Percentiles rank a stretch among this genome's conserved stretches.
These are phyloP conservation scores for Hesperia comma DNA, from an alignment of 2,888 invertebrate species.

Conservation along the genomic window DNA sequence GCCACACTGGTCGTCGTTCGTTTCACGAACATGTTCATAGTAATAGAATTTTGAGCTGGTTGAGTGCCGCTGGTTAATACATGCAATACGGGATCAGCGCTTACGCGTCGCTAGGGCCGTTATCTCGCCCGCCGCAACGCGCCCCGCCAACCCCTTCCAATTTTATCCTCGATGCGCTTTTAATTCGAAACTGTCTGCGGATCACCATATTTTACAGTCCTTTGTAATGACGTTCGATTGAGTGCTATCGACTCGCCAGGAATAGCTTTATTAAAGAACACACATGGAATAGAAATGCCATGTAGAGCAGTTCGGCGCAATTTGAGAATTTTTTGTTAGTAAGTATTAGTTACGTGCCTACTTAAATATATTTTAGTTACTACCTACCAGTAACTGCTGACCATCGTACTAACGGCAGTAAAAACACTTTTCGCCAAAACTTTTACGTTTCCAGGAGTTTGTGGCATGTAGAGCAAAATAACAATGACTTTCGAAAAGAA, in stretches of 20 bases:
- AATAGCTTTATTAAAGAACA: constrained; percentile 14
- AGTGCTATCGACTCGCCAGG: constrained; percentile 56
- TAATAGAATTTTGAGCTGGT: background rate
- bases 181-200: constrained; percentile 72
- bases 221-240: constrained; percentile 67
- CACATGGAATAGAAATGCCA: constrained; percentile 8
- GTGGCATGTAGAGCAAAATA: too few species aligned
- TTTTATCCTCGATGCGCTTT: constrained; percentile 64
- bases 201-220: constrained; percentile 76
- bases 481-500: too few species aligned
- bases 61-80: constrained; percentile 53
- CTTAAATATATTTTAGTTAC: too few species aligned
- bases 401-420: too few species aligned
- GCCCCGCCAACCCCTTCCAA: constrained; percentile 65
- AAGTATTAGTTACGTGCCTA: too few species aligned
- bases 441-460: too few species aligned
- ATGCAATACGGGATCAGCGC: constrained; percentile 61
- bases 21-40: too few species aligned
- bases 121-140: constrained; percentile 71
- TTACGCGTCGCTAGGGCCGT: constrained; percentile 61
- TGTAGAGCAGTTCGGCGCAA: background rate
- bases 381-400: too few species aligned
- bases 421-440: too few species aligned
- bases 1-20: too few species aligned
- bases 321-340: background rate